Percentiles rank a stretch among this genome's conserved stretches.
Evolutionary conservation across 2,797 vertebrate species (phyloP).

Genomic region (Peromyscus melanophrys): DNA sequence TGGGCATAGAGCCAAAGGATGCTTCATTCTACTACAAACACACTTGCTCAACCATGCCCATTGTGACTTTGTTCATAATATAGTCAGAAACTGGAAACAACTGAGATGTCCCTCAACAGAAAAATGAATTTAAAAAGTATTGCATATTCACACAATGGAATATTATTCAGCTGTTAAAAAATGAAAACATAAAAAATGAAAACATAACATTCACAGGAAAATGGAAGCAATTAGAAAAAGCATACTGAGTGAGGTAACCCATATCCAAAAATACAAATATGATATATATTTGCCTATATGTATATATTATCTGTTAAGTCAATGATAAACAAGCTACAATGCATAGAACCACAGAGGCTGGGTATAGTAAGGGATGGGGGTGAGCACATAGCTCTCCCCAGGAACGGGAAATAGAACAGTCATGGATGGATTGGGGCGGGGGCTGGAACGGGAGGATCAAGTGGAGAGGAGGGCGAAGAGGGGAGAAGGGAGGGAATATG

Average conservation of each 20-base stretch:
- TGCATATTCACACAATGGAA: neutral
- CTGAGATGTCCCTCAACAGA: neutral
- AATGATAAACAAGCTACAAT: neutral
- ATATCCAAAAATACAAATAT: neutral
- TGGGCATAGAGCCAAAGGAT: neutral
- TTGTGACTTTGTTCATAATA: neutral
- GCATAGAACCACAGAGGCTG: neutral
- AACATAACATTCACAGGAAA: neutral
- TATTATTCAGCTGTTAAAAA: neutral
- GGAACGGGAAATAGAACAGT: neutral
- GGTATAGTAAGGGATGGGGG: neutral
- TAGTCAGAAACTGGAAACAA: neutral
- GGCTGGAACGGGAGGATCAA: neutral
- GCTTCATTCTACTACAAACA: neutral
- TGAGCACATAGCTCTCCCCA: neutral
- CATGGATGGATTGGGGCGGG: neutral
- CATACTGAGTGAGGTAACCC: neutral
- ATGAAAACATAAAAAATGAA: neutral
- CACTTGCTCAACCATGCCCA: neutral
- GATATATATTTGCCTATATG: neutral
- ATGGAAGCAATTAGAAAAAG: neutral
- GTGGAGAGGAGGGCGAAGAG: neutral
- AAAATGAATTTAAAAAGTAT: neutral
- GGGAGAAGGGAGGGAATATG: neutral
- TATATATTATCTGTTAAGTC: neutral